phyloP scores from a whole-genome alignment of 1,140 invertebrate genomes.

The Bathynomus jamesi region DNA sequence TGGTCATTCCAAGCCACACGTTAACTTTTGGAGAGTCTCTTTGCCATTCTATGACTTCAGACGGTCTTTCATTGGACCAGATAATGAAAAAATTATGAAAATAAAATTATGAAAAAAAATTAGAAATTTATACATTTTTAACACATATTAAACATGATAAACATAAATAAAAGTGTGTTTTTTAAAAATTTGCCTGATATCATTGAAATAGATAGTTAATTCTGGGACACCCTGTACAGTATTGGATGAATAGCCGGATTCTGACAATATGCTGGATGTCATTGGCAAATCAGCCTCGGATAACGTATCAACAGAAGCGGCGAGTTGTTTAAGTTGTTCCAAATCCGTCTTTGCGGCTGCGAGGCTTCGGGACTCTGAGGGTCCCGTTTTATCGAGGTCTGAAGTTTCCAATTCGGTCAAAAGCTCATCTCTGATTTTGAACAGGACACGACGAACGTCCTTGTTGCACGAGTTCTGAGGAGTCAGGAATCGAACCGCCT shows the following conservation, averaged over 20 bases:
- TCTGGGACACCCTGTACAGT: too few relatives aligned
- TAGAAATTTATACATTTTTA: too few relatives aligned
- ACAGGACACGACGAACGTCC: conserved; percentile 58
- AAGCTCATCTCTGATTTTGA: conserved; percentile 58
- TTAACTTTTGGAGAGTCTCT: too few relatives aligned
- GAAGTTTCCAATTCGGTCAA: conserved; percentile 38
- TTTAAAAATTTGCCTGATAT: too few relatives aligned
- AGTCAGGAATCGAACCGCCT: conserved; percentile 57
- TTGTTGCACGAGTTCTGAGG: conserved; percentile 48
- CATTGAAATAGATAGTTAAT: too few relatives aligned
- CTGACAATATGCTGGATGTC: conserved; percentile 36
- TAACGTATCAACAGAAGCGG: conserved; percentile 48
- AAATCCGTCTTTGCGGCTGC: conserved; percentile 39
- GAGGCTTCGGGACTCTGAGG: background rate
- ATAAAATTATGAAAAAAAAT: too few relatives aligned
- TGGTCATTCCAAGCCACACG: too few relatives aligned
- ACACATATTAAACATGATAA: too few relatives aligned
- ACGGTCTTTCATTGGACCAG: too few relatives aligned
- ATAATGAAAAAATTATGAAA: too few relatives aligned
- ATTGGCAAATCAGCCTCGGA: conserved; percentile 45
- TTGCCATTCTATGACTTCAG: too few relatives aligned
- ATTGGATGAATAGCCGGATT: conserved; percentile 36
- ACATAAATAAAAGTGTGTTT: too few relatives aligned
- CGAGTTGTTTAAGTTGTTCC: conserved; percentile 39
- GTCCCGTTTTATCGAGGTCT: background rate